Conservation (phyloP, 2,888 invertebrate species). For the Phragmatobia fuliginosa region DNA sequence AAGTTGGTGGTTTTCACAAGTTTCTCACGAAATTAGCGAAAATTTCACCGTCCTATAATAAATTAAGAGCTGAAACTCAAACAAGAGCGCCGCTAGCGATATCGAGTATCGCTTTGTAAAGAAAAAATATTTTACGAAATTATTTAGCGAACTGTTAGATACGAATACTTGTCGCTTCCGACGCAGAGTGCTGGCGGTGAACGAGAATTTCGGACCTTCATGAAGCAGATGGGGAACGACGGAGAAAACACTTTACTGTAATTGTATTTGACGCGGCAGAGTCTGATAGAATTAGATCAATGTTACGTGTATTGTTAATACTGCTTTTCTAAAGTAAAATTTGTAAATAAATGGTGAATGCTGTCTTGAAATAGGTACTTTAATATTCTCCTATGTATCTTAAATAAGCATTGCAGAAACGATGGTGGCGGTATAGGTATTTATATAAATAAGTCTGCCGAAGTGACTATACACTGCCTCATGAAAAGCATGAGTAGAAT, state of each 20-base stretch:
- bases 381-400: no score
- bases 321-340: neutral
- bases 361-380: neutral
- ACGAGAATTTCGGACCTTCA: conserved; percentile 15
- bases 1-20: conserved; percentile 67
- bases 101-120: conserved; percentile 50
- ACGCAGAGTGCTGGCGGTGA: conserved; percentile 5
- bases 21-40: conserved; percentile 66
- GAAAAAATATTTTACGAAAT: conserved; percentile 53
- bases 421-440: no score
- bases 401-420: no score
- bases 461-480: no score
- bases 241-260: conserved; percentile 14
- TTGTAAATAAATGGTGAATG: neutral
- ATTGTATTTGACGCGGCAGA: conserved; percentile 14
- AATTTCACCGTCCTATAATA: conserved; percentile 64
- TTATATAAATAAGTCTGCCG: no score
- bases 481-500: no score
- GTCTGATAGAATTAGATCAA: conserved; percentile 7
- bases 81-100: conserved; percentile 49
- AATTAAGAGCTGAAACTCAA: conserved; percentile 63
- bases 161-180: conserved; percentile 16
- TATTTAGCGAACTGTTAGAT: conserved; percentile 35
- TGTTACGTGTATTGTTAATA: neutral
- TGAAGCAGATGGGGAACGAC: conserved; percentile 8